Conservation (phyloP, 1,140 invertebrate species). For the Drosophila mayri region DNA sequence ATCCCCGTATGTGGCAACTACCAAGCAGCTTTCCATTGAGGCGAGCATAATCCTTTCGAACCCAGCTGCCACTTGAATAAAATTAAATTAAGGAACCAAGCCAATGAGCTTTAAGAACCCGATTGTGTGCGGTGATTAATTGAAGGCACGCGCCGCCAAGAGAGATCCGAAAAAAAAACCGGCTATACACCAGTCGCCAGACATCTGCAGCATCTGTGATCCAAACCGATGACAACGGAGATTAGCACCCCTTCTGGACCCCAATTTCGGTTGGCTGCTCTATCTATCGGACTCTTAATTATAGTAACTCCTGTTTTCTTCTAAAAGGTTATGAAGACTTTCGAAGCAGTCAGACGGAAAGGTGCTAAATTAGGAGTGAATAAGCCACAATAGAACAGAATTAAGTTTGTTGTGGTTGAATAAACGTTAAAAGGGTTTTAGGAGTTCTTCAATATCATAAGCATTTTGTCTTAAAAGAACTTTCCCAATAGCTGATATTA, state of each 20-base stretch:
- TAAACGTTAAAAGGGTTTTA: background rate
- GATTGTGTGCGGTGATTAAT: conserved; percentile 65
- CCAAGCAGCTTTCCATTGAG: conserved; percentile 9
- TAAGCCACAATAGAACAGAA: background rate
- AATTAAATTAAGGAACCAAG: conserved; percentile 58
- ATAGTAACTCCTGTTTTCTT: conserved; percentile 24
- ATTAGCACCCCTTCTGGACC: conserved; percentile 50
- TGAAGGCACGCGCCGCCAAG: conserved; percentile 65
- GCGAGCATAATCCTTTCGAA: conserved; percentile 46
- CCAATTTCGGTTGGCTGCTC: conserved; percentile 23
- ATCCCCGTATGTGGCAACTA: conserved; percentile 17
- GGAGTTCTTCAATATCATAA: no score
- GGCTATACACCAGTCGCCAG: conserved; percentile 54
- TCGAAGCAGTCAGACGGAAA: conserved; percentile 42
- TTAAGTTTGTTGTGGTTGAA: background rate
- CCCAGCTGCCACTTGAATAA: conserved; percentile 60
- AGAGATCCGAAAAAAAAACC: conserved; percentile 48
- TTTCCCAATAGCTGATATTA: no score
- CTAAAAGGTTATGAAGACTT: conserved; percentile 33
- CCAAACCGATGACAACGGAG: conserved; percentile 60
- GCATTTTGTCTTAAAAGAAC: no score
- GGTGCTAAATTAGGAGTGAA: conserved; percentile 17
- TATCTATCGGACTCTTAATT: conserved; percentile 27
- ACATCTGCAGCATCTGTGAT: conserved; percentile 44
- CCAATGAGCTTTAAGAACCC: conserved; percentile 11